These are phyloP conservation scores for Callaeas wilsoni DNA, from an alignment of 2,113 vertebrate species.

Conservation along the genomic window DNA sequence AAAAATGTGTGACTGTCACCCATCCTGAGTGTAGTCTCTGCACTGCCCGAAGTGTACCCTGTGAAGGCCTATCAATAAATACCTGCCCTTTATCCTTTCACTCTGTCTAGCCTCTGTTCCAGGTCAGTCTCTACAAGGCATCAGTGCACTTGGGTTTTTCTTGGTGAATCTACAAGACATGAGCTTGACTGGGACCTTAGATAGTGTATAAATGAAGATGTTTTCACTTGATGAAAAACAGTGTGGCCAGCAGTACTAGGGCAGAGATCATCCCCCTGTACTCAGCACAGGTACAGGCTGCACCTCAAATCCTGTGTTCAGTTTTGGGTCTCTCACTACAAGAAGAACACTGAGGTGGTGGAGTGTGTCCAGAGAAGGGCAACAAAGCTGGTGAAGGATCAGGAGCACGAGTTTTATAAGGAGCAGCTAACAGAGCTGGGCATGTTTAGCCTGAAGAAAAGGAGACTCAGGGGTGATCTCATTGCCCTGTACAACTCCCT, in stretches of 20 bases:
- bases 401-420: not conserved
- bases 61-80: too few relatives aligned
- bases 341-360: not conserved
- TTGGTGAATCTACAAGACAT: not conserved
- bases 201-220: not conserved
- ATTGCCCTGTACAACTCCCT: too few relatives aligned
- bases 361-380: not conserved
- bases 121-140: too few relatives aligned
- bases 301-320: not conserved
- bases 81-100: too few relatives aligned
- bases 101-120: too few relatives aligned
- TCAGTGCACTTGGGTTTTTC: not conserved
- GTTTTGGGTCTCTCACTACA: not conserved
- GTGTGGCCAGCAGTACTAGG: not conserved
- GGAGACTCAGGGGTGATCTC: not conserved
- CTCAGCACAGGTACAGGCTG: not conserved
- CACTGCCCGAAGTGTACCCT: too few relatives aligned
- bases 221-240: not conserved
- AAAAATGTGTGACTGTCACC: too few relatives aligned
- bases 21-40: too few relatives aligned
- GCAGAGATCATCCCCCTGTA: too few relatives aligned
- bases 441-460: accelerated
- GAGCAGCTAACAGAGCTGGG: not conserved
- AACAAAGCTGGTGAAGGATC: not conserved
- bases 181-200: not conserved